Evolutionary conservation across 2,888 invertebrate genomes (phyloP).

Genomic region (Eledona agricola): DNA sequence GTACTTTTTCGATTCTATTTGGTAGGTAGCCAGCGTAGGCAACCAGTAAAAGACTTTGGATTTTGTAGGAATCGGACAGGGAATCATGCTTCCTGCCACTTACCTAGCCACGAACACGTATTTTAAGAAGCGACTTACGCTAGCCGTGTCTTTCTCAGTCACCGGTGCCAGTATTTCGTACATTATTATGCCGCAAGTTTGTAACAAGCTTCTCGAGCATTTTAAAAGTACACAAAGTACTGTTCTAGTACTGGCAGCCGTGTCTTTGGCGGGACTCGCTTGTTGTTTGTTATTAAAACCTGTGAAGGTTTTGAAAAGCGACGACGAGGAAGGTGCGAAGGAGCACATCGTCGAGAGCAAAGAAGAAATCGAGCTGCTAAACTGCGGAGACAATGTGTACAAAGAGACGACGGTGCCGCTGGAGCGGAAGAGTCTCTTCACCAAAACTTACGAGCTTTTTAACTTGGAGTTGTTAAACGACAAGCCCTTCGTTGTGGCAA

Average conservation of each 20-base stretch:
- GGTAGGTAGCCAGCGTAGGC: slow-evolving; percentile 43
- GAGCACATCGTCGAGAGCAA: slow-evolving; percentile 14
- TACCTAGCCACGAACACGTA: slow-evolving; percentile 64
- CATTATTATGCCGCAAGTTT: slow-evolving; percentile 63
- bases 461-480: slow-evolving; percentile 57
- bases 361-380: slow-evolving; percentile 35
- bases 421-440: slow-evolving; percentile 38
- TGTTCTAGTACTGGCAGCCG: slow-evolving; percentile 63
- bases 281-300: slow-evolving; percentile 64
- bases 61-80: slow-evolving; percentile 63
- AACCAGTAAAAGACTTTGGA: slow-evolving; percentile 1
- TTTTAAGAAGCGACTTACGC: slow-evolving; percentile 63
- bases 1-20: slow-evolving; percentile 58
- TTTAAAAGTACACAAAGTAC: slow-evolving; percentile 62
- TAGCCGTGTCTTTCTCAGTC: slow-evolving; percentile 63
- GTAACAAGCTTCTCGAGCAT: slow-evolving; percentile 57
- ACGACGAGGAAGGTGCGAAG: slow-evolving; percentile 13
- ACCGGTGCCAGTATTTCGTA: slow-evolving; percentile 64
- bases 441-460: slow-evolving; percentile 51
- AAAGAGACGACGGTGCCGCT: slow-evolving; percentile 51
- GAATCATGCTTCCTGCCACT: slow-evolving; percentile 62
- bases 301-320: slow-evolving; percentile 44
- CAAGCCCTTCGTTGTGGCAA: slow-evolving; percentile 51
- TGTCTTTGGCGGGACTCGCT: slow-evolving; percentile 62
- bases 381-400: slow-evolving; percentile 43